Conservation (phyloP, 2,797 vertebrate species). For the Melanotaenia parkinsoni region DNA sequence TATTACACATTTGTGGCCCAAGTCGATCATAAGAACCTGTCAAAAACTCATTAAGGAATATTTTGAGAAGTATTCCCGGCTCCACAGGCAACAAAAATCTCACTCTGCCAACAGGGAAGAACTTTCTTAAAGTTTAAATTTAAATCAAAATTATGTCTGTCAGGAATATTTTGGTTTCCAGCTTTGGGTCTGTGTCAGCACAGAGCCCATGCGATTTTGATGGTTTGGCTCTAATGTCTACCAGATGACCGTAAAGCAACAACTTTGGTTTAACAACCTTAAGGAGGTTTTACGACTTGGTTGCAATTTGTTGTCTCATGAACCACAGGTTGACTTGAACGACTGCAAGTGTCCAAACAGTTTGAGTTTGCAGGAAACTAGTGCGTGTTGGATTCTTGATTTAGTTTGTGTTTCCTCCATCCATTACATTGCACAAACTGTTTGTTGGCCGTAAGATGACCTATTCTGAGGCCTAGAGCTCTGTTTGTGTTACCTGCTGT, state of each 20-base stretch:
- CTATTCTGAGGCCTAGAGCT: neutral
- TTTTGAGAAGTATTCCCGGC: neutral
- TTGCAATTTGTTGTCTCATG: slow-evolving; percentile 81
- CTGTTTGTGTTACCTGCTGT: slow-evolving; percentile 22
- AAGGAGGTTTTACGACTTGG: slow-evolving; percentile 77
- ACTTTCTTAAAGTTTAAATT: slow-evolving; percentile 27
- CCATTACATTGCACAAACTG: neutral
- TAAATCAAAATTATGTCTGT: slow-evolving; percentile 28
- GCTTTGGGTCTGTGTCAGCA: slow-evolving; percentile 34
- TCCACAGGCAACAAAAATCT: slow-evolving; percentile 6
- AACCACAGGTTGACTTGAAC: slow-evolving; percentile 78
- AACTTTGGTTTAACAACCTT: slow-evolving; percentile 60
- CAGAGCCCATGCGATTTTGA: slow-evolving; percentile 60
- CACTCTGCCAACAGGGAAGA: neutral
- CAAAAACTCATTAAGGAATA: slow-evolving; percentile 12
- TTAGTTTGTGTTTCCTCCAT: neutral
- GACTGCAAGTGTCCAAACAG: slow-evolving; percentile 58
- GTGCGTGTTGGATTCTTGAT: neutral
- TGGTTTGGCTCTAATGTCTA: slow-evolving; percentile 75
- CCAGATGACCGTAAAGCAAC: slow-evolving; percentile 76
- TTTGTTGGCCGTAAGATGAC: neutral
- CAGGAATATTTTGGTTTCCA: slow-evolving; percentile 39
- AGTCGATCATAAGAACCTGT: slow-evolving; percentile 36
- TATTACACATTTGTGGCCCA: slow-evolving; percentile 22
- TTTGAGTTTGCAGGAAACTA: slow-evolving; percentile 43